phyloP scores from a whole-genome alignment of 2,113 vertebrate genomes.

The Panthera tigris region DNA sequence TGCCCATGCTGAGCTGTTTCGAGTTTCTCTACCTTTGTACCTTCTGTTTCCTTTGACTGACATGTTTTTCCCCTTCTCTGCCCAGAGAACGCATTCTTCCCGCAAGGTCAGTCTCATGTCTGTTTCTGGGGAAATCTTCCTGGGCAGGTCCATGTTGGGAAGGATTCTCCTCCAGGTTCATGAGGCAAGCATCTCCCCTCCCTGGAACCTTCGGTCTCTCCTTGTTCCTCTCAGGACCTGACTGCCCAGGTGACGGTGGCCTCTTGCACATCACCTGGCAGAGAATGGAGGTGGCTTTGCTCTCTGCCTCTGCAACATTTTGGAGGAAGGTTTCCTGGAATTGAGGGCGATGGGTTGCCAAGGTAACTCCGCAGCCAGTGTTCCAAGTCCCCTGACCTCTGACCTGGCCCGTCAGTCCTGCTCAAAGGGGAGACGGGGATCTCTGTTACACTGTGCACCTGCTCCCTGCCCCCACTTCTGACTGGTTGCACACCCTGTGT shows the following conservation, averaged over 20 bases:
- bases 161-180: not conserved
- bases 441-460: not conserved
- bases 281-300: not conserved
- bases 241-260: not conserved
- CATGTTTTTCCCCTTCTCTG: not conserved
- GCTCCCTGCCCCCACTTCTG: not conserved
- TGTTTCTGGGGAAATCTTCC: not conserved
- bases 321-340: not conserved
- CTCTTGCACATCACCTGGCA: rapidly evolving
- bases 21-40: not conserved
- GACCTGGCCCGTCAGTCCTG: conserved; percentile 76
- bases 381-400: conserved; percentile 82
- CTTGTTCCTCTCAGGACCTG: not conserved
- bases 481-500: rapidly evolving
- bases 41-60: not conserved
- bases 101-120: not conserved
- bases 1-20: not conserved
- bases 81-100: rapidly evolving
- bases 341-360: conserved; percentile 73
- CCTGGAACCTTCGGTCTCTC: not conserved
- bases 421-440: not conserved
- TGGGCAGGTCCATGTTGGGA: not conserved
- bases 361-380: conserved; percentile 86
- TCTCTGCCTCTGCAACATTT: not conserved
- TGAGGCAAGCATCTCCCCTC: not conserved